Base-by-base conservation (phyloP, 2,888 invertebrate species). In the Lissonota sp. region DNA sequence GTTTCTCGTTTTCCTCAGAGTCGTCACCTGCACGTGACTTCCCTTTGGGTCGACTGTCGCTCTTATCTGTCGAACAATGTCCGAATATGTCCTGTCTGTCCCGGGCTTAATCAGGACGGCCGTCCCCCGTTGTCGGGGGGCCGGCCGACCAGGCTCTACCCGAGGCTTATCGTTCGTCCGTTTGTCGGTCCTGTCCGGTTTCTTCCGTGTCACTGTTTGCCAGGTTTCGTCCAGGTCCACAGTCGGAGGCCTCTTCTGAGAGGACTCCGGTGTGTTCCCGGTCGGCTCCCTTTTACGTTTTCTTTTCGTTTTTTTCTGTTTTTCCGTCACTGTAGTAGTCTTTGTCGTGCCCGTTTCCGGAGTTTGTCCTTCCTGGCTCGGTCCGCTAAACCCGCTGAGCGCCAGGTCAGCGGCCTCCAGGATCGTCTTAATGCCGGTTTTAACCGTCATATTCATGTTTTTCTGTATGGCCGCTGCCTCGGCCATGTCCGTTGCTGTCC, bases 191-290 rank as follows among this genome's bases (percentile, higher is more conserved):
- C 6, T 42, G 6, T 62, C 14, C 6, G 46, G 46, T 14, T 49
- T 46, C 7, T 12, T 49, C 12, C 39, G 16, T 42, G 69, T 74
- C 57, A 64, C 63, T 12, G 64, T 67, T 12, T 49, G 8, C 79
- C 79, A 74, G 74, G 62, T 8, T 6, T 4, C 49, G 63, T 53
- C 57, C 69, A 51, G 5, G 46, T 53, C 69, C 69, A 8, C 72
- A 6, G 1, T 53, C 67, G 75, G 37, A 42, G 62, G 6, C 40
- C 76, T 64, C 75, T 76, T 76, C 46, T 66, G 71, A 5, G 57
- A n/a, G 55, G 75, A 39, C 67, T 80, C 76, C 76, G 71, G 80
- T 8, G 75, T 67, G 71, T 44, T 63, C 12, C 55, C 26, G 42
- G 72, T 73, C 57, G 14, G 10, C 57, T 57, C 55, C 39, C 55